Evolutionary conservation across 2,797 vertebrate species (phyloP).

Genomic region (Muscicapa striata): DNA sequence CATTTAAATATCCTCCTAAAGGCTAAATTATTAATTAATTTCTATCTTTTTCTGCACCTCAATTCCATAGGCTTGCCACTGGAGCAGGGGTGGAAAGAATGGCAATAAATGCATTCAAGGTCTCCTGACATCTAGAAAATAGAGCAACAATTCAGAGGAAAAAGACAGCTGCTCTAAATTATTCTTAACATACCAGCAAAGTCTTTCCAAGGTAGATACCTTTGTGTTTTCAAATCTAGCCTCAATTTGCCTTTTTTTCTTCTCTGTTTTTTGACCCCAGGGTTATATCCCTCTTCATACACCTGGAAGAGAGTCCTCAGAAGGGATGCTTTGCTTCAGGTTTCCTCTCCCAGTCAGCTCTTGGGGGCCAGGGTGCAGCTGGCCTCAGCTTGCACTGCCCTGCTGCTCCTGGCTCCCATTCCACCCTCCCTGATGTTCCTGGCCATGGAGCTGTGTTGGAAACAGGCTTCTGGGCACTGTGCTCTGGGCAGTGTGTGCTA

Average conservation of each 20-base stretch:
- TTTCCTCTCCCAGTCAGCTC: neutral
- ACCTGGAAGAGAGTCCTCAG: neutral
- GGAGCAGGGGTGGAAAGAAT: neutral
- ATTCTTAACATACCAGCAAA: neutral
- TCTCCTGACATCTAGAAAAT: neutral
- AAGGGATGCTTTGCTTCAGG: neutral
- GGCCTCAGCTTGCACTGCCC: neutral
- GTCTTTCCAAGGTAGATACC: neutral
- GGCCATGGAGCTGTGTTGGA: rapidly evolving
- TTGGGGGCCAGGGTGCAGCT: neutral
- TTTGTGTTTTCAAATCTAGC: neutral
- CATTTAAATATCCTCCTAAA: neutral
- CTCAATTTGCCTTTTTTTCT: neutral
- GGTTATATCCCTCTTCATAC: neutral
- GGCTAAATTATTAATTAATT: neutral
- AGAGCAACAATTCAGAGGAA: neutral
- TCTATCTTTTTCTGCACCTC: neutral
- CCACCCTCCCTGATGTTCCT: neutral
- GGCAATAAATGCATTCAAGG: neutral
- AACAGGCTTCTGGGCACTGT: neutral
- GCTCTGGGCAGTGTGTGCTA: neutral
- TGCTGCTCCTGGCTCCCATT: neutral
- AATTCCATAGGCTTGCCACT: neutral
- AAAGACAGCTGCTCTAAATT: neutral
- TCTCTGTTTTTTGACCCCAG: neutral